A percentile compares a stretch with the other conserved stretches of the same genome.
phyloP scores from a whole-genome alignment of 2,113 vertebrate species.

The Oryzias curvinotus region DNA sequence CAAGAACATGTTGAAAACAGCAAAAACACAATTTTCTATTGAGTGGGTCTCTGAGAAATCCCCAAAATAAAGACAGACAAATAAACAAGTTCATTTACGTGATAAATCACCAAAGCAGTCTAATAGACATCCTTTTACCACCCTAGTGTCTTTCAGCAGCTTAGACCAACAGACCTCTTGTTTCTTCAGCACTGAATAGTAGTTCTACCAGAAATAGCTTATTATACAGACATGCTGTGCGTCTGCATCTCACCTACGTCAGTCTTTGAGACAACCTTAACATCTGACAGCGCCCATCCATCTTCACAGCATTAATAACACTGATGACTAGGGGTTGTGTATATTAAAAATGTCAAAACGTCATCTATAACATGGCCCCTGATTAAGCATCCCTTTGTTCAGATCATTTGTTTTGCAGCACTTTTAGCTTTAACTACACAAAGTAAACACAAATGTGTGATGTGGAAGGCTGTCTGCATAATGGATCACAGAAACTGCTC shows the following conservation, averaged over 20 bases:
- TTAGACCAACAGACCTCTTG: conserved; percentile 28
- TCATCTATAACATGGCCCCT: not conserved
- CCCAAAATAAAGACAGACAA: not conserved
- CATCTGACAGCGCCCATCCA: not conserved
- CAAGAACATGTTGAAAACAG: not conserved
- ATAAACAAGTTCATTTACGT: not conserved
- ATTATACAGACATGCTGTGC: conserved; percentile 1
- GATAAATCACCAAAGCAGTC: not conserved
- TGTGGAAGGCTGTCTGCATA: not conserved
- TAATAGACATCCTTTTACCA: not conserved
- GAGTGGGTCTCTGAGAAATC: conserved; percentile 5
- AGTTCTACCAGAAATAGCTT: not conserved
- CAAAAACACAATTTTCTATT: conserved; percentile 21
- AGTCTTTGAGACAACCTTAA: not conserved
- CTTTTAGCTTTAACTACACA: not conserved
- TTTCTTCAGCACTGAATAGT: conserved; percentile 11
- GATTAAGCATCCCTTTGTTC: not conserved
- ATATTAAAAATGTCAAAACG: not conserved
- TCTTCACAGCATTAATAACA: not conserved
- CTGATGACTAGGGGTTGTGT: not conserved
- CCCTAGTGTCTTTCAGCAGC: conserved; percentile 15
- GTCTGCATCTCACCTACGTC: not conserved
- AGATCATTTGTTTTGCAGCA: not conserved
- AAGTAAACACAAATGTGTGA: not conserved
- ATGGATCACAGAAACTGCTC: not conserved